Percentiles rank a stretch among this genome's conserved stretches.
Conservation (phyloP, 2,888 invertebrate species). For the Caenorhabditis parvicauda region DNA sequence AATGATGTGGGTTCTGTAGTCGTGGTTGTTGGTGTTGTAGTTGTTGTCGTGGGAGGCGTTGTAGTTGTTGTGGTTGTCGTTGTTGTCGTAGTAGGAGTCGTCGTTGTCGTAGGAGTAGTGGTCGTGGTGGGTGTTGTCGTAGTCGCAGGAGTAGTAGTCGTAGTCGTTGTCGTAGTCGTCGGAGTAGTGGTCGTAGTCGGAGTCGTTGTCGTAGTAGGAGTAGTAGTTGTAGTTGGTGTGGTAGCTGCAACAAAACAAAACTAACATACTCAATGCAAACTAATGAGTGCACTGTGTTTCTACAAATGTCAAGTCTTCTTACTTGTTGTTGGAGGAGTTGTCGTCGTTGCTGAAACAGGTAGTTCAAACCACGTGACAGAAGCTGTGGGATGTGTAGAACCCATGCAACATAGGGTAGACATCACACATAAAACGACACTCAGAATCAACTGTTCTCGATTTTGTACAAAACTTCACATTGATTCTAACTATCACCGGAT, state of each 20-base stretch:
- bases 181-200: conserved; percentile 7
- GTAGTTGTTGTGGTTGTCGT: conserved; percentile 6
- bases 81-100: conserved; percentile 1
- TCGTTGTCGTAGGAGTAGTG: conserved; percentile 5
- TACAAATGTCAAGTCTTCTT: conserved; percentile 8
- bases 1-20: conserved; percentile 2
- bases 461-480: background rate
- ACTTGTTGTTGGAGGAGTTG: conserved; percentile 26
- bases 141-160: conserved; percentile 9
- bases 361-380: no score
- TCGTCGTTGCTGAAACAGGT: conserved; percentile 28
- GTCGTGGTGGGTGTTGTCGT: conserved; percentile 16
- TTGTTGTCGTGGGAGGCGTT: background rate
- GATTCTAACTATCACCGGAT: background rate
- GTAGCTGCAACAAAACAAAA: conserved; percentile 12
- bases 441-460: no score
- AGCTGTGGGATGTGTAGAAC: background rate
- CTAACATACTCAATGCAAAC: background rate
- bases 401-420: background rate
- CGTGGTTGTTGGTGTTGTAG: conserved; percentile 2
- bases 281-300: background rate
- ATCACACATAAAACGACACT: background rate
- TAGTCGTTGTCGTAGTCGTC: conserved; percentile 12
- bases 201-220: conserved; percentile 13
- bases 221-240: conserved; percentile 18